Evolutionary conservation across 2,113 vertebrate species (phyloP).

Genomic region (Geococcyx californianus): DNA sequence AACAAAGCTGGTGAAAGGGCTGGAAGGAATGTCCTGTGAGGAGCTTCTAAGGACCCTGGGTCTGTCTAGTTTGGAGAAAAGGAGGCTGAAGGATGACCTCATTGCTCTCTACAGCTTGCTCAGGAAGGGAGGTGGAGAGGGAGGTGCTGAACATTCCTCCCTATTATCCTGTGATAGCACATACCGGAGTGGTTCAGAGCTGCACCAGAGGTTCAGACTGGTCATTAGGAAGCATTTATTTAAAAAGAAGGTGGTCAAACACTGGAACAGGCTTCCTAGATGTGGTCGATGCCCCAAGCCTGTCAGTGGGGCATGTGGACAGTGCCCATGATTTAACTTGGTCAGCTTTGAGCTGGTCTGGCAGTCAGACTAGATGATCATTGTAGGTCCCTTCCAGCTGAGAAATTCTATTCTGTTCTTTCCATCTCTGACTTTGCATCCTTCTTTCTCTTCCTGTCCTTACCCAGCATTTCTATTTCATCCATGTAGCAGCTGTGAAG

Average conservation of each 20-base stretch:
- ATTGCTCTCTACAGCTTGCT: not conserved
- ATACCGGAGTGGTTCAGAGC: not conserved
- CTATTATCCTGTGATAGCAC: not conserved
- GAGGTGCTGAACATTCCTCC: not conserved
- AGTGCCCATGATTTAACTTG: not conserved
- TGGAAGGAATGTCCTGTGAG: not conserved
- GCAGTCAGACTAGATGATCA: not conserved
- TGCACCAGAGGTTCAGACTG: fast-evolving
- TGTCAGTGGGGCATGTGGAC: not conserved
- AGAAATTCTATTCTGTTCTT: not conserved
- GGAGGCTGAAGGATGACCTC: not conserved
- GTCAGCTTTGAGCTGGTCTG: not conserved
- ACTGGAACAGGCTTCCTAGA: not conserved
- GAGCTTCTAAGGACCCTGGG: not conserved
- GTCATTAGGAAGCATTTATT: not conserved
- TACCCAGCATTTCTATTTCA: not conserved
- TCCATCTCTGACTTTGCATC: not conserved
- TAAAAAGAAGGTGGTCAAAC: fast-evolving
- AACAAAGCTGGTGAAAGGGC: not conserved
- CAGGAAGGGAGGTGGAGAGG: not conserved
- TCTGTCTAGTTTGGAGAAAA: not conserved
- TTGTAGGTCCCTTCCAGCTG: not conserved
- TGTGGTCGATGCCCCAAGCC: not conserved
- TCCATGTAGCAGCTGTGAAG: not conserved
- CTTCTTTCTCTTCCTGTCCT: not conserved